Evolutionary conservation across 1,140 invertebrate species (phyloP), one percentile per base, ranked within the genome.

Genomic region (Halictus rubicundus): DNA sequence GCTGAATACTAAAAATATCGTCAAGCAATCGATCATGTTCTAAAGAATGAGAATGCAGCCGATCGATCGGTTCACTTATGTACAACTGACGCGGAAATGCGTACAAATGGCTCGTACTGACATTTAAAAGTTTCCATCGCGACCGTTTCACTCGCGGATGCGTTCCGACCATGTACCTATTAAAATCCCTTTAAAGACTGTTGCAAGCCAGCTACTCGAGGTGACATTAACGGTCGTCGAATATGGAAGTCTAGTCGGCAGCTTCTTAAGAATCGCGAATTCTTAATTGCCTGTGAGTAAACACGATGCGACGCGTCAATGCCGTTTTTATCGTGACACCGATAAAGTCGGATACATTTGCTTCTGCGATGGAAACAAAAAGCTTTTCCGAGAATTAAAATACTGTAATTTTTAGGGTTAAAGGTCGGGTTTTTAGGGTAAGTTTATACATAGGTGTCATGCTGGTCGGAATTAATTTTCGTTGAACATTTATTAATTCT

Each of bases 61-160:
- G n/a, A n/a, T 23, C 8, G n/a, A 72, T 65, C 14, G 10, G 39
- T 49, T 42, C 39, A 42, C 39, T 42, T 9, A 14, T 14, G 42
- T 46, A 46, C 8, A 54, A 0, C 25, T 39, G 46, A 64, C 60
- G 60, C 60, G 63, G 19, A 83, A 73, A 81, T 74, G 27, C 60
- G 65, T 65, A 64, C 12, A 25, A 61, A 37, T 16, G 21, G 37
- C 49, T 49, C 71, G 5, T 9, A 46, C 60, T 78, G 82, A 81
- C 74, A 84, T 84, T 81, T 81, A 68, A 52, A 59, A 27, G 39
- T 52, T 37, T 42, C 32, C 37, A 10, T 27, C 23, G 25, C 25
- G 52, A 46, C 27, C 42, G 9, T 74, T 65, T 80, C 70, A 57
- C 46, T 69, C 23, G 21, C 21, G 39, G 6, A 10, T 39, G 49